These are phyloP conservation scores for Corythoichthys intestinalis DNA, from an alignment of 2,113 vertebrate genomes.

Conservation along the genomic window DNA sequence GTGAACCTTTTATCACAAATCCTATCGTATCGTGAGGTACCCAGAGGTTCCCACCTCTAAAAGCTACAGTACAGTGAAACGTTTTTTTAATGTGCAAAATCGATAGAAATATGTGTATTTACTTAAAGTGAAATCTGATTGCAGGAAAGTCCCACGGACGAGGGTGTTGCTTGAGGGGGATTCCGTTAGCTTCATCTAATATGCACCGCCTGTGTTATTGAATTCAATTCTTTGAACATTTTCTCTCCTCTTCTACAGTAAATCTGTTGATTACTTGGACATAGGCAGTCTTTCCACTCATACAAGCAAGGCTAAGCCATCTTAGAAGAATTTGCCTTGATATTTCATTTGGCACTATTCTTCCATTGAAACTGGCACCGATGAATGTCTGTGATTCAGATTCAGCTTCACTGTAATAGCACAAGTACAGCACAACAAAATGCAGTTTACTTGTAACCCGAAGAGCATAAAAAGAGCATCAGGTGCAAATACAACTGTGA, in stretches of 20 bases:
- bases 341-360: not conserved
- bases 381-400: not conserved
- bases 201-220: constrained; percentile 31
- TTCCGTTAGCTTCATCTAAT: constrained; percentile 54
- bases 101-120: constrained; percentile 41
- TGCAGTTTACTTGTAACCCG: too few relatives aligned
- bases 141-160: constrained; percentile 55
- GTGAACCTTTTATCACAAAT: too few relatives aligned
- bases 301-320: not conserved
- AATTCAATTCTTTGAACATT: constrained; percentile 24
- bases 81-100: too few relatives aligned
- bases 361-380: not conserved
- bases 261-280: constrained; percentile 22
- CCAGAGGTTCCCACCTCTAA: too few relatives aligned
- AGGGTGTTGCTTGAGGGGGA: constrained; percentile 52
- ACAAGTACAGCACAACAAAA: too few relatives aligned
- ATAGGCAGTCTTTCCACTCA: not conserved
- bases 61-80: too few relatives aligned
- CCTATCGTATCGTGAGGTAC: too few relatives aligned
- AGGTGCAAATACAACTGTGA: too few relatives aligned
- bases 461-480: too few relatives aligned
- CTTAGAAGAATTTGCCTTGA: not conserved
- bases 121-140: constrained; percentile 56
- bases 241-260: constrained; percentile 19
- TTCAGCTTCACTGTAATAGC: too few relatives aligned